Evolutionary conservation across 2,888 invertebrate genomes (phyloP), one percentile per base, ranked within the genome.

Genomic region (Cerastis rubricosa): DNA sequence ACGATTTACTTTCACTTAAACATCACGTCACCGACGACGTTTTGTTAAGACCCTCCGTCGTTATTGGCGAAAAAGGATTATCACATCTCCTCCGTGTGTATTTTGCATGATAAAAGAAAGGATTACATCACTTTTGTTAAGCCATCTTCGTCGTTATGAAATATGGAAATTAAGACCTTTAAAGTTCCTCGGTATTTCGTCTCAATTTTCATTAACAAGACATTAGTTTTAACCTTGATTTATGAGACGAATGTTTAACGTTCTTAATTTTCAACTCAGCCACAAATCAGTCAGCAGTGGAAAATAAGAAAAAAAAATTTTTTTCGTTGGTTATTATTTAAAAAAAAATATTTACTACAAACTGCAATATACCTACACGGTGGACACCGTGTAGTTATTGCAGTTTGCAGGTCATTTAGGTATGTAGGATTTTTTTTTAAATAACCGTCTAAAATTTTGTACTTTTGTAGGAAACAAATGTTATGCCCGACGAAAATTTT

Each of bases 91-190:
- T 43, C 22, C n/a, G 8, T 59, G 7, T 68, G 40, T 73, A 82
- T 73, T 81, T 78, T 73, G 45, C 69, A 78, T 81, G 49, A 78
- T 45, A 82, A 73, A 73, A 67, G 61, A 63, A 49, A 45, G 63
- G 54, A 63, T 81, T 70, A 69, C 22, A 29, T 19, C 0, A 29
- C 25, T 81, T 40, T 49, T 14, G 12, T 43, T 9, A 59, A 54
- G 40, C 49, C 61, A 67, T 63, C 65, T 72, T 81, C 14, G 19
- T 57, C 35, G 9, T 73, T 73, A 73, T 71, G 29, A 81, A 83
- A 73, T 82, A 71, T 73, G 78, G 40, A 71, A 72, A 66, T 82
- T 5, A 43, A 51, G 64, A 68, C 49, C 19, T 76, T 66, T 61
- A 57, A 59, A 79, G 17, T 43, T 81, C 5, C 63, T 61, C n/a